A percentile compares a stretch with the other conserved stretches of the same genome.
Evolutionary conservation across 2,888 invertebrate genomes (phyloP).

Genomic region (Phragmatobia fuliginosa): DNA sequence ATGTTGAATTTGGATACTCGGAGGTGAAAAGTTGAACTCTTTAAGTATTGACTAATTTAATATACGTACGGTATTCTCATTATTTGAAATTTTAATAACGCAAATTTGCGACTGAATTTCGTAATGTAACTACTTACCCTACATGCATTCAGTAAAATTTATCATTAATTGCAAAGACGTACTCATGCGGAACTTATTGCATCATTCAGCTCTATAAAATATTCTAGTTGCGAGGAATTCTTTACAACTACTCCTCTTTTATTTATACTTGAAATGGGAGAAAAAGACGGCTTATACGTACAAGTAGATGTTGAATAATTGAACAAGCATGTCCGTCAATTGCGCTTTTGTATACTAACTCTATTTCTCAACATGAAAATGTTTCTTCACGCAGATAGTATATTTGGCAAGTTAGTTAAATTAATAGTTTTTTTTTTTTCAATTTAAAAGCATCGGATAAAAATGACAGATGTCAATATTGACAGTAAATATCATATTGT

Average conservation of each 20-base stretch:
- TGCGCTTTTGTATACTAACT: constrained; percentile 10
- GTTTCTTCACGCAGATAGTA: not conserved
- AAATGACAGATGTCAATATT: not conserved
- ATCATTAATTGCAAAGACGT: not conserved
- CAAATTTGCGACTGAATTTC: too few relatives aligned
- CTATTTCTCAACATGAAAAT: not conserved
- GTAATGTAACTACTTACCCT: too few relatives aligned
- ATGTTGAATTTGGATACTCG: too few relatives aligned
- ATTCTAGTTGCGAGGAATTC: constrained; percentile 43
- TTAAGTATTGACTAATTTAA: too few relatives aligned
- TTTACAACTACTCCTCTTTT: constrained; percentile 28
- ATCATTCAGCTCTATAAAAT: constrained; percentile 44
- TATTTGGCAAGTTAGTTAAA: not conserved
- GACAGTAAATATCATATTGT: not conserved
- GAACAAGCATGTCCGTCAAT: constrained; percentile 22
- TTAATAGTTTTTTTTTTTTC: not conserved
- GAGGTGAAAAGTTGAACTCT: too few relatives aligned
- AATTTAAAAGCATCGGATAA: not conserved
- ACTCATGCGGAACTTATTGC: constrained; percentile 49
- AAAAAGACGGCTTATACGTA: constrained; percentile 36
- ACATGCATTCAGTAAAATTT: not conserved
- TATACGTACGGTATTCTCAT: too few relatives aligned
- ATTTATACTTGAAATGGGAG: constrained; percentile 45
- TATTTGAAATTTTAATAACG: too few relatives aligned
- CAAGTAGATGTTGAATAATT: constrained; percentile 47